phyloP scores from a whole-genome alignment of 2,113 vertebrate genomes.

The Chaetodon trifascialis region DNA sequence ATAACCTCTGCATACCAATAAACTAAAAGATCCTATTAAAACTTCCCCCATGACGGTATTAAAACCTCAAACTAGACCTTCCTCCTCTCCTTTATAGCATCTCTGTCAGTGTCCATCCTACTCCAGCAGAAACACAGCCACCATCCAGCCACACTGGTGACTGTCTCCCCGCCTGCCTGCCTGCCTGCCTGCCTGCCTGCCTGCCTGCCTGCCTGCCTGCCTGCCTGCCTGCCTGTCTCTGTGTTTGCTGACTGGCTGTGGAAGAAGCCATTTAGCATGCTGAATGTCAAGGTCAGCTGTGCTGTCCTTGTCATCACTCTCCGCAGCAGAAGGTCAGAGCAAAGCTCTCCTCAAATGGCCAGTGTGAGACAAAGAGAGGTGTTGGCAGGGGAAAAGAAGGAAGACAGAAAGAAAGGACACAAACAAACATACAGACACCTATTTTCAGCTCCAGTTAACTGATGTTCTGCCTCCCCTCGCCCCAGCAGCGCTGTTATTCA shows the following conservation, averaged over 20 bases:
- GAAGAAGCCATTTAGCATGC: constrained; percentile 94
- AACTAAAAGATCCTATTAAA: constrained; percentile 64
- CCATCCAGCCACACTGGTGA: constrained; percentile 24
- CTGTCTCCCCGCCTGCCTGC: constrained; percentile 85
- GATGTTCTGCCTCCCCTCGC: neutral
- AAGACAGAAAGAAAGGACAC: neutral
- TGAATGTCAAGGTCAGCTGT: constrained; percentile 97
- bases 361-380: constrained; percentile 86
- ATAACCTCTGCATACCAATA: constrained; percentile 67
- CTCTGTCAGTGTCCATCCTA: constrained; percentile 1
- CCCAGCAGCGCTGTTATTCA: neutral
- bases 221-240: constrained; percentile 85
- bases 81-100: constrained; percentile 34
- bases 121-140: neutral
- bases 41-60: constrained; percentile 19
- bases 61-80: constrained; percentile 40
- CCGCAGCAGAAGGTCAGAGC: constrained; percentile 93
- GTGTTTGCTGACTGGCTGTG: constrained; percentile 92
- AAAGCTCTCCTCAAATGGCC: constrained; percentile 92
- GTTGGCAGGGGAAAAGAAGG: constrained; percentile 46
- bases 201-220: constrained; percentile 83
- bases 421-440: neutral
- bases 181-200: constrained; percentile 86
- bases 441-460: constrained; percentile 10
- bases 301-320: constrained; percentile 94